Evolutionary conservation across 1,140 invertebrate genomes (phyloP).

Genomic region (Hyles vespertilio): DNA sequence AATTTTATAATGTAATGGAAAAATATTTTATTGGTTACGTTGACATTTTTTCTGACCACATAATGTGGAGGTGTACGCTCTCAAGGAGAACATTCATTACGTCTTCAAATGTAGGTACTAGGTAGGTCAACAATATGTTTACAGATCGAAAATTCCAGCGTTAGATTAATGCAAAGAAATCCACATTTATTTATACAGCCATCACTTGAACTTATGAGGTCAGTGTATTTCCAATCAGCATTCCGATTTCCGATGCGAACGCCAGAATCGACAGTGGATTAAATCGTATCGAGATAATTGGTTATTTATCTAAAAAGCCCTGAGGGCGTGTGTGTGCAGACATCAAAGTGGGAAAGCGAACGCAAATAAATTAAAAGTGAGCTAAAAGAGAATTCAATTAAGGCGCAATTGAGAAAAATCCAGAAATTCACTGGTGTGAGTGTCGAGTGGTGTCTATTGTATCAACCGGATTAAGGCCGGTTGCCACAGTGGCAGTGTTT

Average conservation of each 20-base stretch:
- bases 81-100: too few relatives aligned
- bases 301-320: slow-evolving; percentile 63
- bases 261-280: slow-evolving; percentile 29
- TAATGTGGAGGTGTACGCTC: too few relatives aligned
- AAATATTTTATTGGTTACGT: too few relatives aligned
- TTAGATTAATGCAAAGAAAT: too few relatives aligned
- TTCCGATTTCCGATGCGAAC: slow-evolving; percentile 35
- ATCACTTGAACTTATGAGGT: too few relatives aligned
- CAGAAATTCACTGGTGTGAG: slow-evolving; percentile 29
- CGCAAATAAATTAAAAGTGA: slow-evolving; percentile 67
- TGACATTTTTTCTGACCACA: too few relatives aligned
- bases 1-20: too few relatives aligned
- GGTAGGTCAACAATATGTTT: too few relatives aligned
- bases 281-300: slow-evolving; percentile 63
- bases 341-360: slow-evolving; percentile 54
- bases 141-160: too few relatives aligned
- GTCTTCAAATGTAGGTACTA: too few relatives aligned
- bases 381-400: slow-evolving; percentile 65
- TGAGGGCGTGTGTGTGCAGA: slow-evolving; percentile 33
- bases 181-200: too few relatives aligned
- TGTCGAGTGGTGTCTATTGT: slow-evolving; percentile 33
- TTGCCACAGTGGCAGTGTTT: background rate
- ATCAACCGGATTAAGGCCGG: slow-evolving; percentile 5
- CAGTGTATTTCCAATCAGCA: background rate
- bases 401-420: slow-evolving; percentile 49